phyloP scores from a whole-genome alignment of 2,888 invertebrate genomes.

The Heterodera filipjevi region DNA sequence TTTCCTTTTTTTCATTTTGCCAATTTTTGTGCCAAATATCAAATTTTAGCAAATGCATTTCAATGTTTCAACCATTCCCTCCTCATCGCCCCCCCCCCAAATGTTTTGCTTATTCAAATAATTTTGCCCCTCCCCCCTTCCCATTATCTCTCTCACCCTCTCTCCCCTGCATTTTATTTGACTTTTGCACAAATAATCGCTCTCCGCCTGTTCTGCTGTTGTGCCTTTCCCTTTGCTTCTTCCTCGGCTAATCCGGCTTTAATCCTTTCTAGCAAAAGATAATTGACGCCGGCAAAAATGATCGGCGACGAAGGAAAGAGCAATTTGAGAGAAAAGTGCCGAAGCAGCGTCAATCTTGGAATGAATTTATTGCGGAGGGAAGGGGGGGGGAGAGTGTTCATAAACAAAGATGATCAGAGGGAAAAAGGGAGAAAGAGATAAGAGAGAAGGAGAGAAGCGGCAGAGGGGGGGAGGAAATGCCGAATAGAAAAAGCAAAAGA shows the following conservation, averaged over 20 bases:
- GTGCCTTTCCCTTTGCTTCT: background rate
- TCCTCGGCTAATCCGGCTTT: background rate
- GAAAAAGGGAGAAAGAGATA: background rate
- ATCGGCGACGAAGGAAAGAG: background rate
- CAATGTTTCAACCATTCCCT: no score
- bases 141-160: background rate
- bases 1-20: no score
- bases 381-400: background rate
- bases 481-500: no score
- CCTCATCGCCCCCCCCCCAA: no score
- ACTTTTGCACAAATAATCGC: conserved; percentile 8
- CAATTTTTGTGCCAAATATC: no score
- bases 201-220: background rate
- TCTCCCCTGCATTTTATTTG: background rate
- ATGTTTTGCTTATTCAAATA: no score
- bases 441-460: background rate
- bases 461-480: no score
- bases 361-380: background rate
- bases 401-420: background rate
- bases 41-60: no score
- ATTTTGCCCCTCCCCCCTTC: no score
- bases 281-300: background rate
- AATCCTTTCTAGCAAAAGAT: background rate
- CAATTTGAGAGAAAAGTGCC: background rate
- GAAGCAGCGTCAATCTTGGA: background rate